Base-by-base conservation (phyloP, 1,140 invertebrate species). In the Anagrus nilaparvatae region DNA sequence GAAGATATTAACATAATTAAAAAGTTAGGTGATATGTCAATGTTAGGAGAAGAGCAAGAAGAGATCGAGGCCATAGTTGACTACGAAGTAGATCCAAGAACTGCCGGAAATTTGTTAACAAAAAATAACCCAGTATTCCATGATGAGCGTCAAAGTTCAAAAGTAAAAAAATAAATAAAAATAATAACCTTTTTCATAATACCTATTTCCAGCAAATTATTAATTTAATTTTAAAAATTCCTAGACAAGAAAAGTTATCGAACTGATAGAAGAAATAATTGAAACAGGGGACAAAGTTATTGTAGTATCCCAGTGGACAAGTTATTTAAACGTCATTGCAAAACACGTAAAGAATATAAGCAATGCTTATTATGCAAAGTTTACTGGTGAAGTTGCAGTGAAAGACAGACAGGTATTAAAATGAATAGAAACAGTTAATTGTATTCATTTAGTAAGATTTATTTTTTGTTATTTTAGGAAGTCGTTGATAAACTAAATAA, bases 251-350 rank as follows among this genome's bases (percentile, higher is more conserved):
- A 67, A 70, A 3, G 67, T 83, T 5, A 56, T 85, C 29, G 59
- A 78, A 5, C 71, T 72, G 24, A 51, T 85, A 0, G 52, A 74
- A 30, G 58, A 74, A 31, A 70, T 83, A n/a, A 52, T 82, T 14
- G 19, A 49, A 16, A 51, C 54, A 50, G 60, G 63, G 13, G 82
- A 87, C 42, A 87, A 87, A 56, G 71, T 75, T n/a, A 79, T 93
- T 3, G 71, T 93, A 6, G 86, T 94, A 2, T 92, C 88, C 0
- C 87, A 93, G 56, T 94, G 87, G 87, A 81, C 84, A 0, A 75
- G 74, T 1, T 75, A 88, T 53, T 59, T 94, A 5, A 58, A 77
- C 2, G 70, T 93, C 19, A 61, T 93, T 10, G 70, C 72, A 20
- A 43, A 55, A 1, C 75, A 82, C 55, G 62, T 93, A 13, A 51